A percentile compares a stretch with the other conserved stretches of the same genome.
Evolutionary conservation across 1,140 invertebrate species (phyloP).

Genomic region (Diachasma alloeum): DNA sequence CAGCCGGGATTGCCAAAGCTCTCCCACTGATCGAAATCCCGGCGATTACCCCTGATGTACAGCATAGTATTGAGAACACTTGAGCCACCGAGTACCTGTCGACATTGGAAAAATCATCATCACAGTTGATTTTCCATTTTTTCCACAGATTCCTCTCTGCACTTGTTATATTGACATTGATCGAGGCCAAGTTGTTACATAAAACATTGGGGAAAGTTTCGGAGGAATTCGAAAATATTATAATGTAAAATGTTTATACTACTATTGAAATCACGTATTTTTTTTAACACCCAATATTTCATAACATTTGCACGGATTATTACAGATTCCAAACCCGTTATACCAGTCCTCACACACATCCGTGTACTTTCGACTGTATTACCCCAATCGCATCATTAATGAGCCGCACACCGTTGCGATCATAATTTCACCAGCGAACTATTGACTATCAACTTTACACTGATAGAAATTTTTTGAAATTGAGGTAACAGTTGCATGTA

Average conservation of each 20-base stretch:
- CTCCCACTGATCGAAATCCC: conserved; percentile 92
- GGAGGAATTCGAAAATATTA: no score
- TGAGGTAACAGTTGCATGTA: no score
- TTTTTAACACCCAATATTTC: not conserved
- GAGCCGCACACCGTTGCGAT: not conserved
- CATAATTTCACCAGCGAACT: not conserved
- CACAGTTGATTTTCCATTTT: not conserved
- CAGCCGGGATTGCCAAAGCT: conserved; percentile 87
- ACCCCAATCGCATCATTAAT: not conserved
- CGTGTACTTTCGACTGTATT: not conserved
- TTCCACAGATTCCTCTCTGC: not conserved
- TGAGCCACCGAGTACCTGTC: conserved; percentile 81
- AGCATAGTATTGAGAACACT: conserved; percentile 90
- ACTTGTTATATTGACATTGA: not conserved
- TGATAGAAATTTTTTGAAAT: no score
- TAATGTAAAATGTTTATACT: no score
- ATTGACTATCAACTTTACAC: no score
- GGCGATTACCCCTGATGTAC: conserved; percentile 88
- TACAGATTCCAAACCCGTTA: not conserved
- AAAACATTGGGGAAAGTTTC: no score
- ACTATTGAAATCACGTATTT: not conserved
- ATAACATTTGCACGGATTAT: not conserved
- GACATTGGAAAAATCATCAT: not conserved
- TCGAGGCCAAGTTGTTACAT: not conserved
- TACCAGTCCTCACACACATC: not conserved